Conservation (phyloP, 2,113 vertebrate genomes). For the Tamias sibiricus region DNA sequence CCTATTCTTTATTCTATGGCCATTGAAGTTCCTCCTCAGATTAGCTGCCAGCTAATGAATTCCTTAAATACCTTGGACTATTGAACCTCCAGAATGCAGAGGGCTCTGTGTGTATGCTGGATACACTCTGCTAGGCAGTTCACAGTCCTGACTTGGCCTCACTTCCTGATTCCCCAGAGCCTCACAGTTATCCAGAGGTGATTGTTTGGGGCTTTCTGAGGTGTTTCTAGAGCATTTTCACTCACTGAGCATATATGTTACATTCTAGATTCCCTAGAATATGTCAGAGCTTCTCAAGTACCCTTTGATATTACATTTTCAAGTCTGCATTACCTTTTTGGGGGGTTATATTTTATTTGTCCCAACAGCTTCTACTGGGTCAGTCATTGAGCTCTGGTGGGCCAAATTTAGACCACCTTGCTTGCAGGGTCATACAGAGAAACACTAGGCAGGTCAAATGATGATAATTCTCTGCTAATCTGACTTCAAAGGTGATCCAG, state of each 20-base stretch:
- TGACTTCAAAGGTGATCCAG: background rate
- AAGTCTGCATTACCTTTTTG: background rate
- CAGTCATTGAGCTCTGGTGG: background rate
- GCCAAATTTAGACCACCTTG: background rate
- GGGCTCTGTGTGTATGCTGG: no score
- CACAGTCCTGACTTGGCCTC: background rate
- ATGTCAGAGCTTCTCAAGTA: background rate
- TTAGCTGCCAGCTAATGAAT: background rate
- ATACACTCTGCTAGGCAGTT: background rate
- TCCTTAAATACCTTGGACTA: background rate
- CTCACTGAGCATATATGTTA: background rate
- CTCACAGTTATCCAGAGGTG: background rate
- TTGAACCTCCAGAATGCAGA: background rate
- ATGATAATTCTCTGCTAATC: background rate
- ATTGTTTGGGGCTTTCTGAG: no score
- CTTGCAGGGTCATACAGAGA: background rate
- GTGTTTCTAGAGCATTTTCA: background rate
- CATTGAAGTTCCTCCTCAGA: background rate
- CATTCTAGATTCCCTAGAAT: background rate
- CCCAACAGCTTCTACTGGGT: background rate
- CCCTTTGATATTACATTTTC: background rate
- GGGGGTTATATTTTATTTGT: background rate
- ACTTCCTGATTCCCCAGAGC: background rate
- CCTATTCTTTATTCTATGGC: background rate
- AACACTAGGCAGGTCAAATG: background rate